Conservation (phyloP, 1,140 invertebrate genomes). For the Drosophila azteca region DNA sequence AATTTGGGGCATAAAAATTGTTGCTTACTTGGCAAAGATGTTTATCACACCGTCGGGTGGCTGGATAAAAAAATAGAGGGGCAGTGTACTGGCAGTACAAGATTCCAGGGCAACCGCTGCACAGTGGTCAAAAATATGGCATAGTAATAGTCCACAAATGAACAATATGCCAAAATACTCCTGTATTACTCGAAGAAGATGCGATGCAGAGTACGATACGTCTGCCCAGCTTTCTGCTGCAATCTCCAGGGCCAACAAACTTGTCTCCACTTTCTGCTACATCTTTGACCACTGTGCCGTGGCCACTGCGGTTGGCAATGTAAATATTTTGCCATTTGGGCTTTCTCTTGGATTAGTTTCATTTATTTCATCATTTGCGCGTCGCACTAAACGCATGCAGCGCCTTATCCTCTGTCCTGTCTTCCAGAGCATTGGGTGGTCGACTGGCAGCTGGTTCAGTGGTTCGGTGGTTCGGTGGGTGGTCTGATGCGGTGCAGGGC, state of each 20-base stretch:
- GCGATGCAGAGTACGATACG: too few relatives aligned
- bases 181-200: too few relatives aligned
- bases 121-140: conserved; percentile 7
- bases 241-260: too few relatives aligned
- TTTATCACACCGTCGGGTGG: conserved; percentile 73
- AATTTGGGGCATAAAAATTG: conserved; percentile 83
- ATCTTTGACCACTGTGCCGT: conserved; percentile 36
- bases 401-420: conserved; percentile 33
- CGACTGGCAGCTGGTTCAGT: conserved; percentile 17
- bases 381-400: conserved; percentile 73
- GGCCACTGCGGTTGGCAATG: conserved; percentile 63
- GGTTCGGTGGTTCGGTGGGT: too few relatives aligned
- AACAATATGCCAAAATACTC: too few relatives aligned
- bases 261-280: neutral
- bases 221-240: too few relatives aligned
- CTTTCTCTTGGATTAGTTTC: conserved; percentile 81
- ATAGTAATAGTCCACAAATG: too few relatives aligned
- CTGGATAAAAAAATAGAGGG: conserved; percentile 34
- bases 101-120: conserved; percentile 10
- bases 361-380: conserved; percentile 81
- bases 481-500: neutral
- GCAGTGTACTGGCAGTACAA: conserved; percentile 6
- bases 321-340: conserved; percentile 80
- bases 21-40: conserved; percentile 83
- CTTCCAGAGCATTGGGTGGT: conserved; percentile 21